Percentiles rank a stretch among this genome's conserved stretches.
These are phyloP conservation scores for Chionodraco myersi DNA, from an alignment of 2,113 vertebrate species.

Conservation along the genomic window DNA sequence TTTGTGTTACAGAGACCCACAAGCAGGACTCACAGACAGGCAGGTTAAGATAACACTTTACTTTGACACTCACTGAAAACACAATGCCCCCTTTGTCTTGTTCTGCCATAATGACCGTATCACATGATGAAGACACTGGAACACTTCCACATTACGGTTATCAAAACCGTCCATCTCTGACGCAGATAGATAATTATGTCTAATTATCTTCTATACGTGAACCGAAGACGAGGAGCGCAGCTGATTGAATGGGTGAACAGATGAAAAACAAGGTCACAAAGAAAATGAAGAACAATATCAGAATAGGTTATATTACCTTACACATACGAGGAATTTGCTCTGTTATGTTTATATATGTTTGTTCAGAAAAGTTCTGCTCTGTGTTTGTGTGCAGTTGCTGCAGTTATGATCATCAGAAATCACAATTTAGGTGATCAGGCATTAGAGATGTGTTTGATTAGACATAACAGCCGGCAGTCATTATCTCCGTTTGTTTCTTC, in stretches of 20 bases:
- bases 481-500: neutral
- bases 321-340: too few relatives aligned
- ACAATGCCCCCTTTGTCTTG: neutral
- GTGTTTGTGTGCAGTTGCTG: neutral
- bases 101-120: conserved; percentile 1
- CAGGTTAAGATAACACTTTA: neutral
- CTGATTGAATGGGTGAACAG: neutral
- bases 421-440: neutral
- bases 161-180: conserved; percentile 20
- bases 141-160: neutral
- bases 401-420: neutral
- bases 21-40: neutral
- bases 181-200: conserved; percentile 20
- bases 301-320: too few relatives aligned
- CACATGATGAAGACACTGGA: neutral
- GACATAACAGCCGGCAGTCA: neutral
- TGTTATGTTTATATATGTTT: neutral
- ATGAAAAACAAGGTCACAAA: conserved; percentile 20
- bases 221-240: neutral
- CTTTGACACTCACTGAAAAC: neutral
- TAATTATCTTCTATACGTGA: conserved; percentile 36
- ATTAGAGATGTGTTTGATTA: conserved; percentile 12
- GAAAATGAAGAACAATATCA: neutral
- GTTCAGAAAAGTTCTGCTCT: neutral
- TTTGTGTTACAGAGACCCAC: neutral